Evolutionary conservation across 2,888 invertebrate species (phyloP).

Genomic region (Lypha dubia): DNA sequence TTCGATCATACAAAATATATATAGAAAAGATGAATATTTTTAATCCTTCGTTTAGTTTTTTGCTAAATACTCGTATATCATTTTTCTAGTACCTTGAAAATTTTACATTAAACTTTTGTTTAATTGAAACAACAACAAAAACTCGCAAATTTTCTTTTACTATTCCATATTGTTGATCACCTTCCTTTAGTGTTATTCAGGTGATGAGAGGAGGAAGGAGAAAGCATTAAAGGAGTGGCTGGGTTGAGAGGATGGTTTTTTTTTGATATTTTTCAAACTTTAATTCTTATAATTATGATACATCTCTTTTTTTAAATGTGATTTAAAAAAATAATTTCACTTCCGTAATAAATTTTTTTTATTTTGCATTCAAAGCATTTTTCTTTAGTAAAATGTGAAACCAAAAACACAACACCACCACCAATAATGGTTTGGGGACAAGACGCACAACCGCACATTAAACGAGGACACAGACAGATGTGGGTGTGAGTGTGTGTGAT

Average conservation of each 20-base stretch:
- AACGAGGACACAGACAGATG: conserved; percentile 36
- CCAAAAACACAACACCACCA: conserved; percentile 61
- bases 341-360: conserved; percentile 59
- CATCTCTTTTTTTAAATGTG: conserved; percentile 53
- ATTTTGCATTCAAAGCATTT: conserved; percentile 30
- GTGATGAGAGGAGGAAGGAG: not conserved
- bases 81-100: too few species aligned
- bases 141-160: too few species aligned
- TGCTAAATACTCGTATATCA: too few species aligned
- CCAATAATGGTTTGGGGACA: conserved; percentile 51
- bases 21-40: too few species aligned
- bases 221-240: conserved; percentile 34
- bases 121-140: too few species aligned
- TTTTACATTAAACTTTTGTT: too few species aligned
- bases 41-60: too few species aligned
- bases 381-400: conserved; percentile 53
- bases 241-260: conserved; percentile 9
- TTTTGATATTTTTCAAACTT: conserved; percentile 46
- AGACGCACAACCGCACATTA: conserved; percentile 37
- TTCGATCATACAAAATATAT: too few species aligned
- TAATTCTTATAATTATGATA: conserved; percentile 49
- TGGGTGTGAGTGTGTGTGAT: too few species aligned
- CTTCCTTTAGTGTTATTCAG: conserved; percentile 12
- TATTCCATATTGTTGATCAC: conserved; percentile 49
- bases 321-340: conserved; percentile 57